Evolutionary conservation across 1,140 invertebrate species (phyloP).

Genomic region (Drosophila dunni): DNA sequence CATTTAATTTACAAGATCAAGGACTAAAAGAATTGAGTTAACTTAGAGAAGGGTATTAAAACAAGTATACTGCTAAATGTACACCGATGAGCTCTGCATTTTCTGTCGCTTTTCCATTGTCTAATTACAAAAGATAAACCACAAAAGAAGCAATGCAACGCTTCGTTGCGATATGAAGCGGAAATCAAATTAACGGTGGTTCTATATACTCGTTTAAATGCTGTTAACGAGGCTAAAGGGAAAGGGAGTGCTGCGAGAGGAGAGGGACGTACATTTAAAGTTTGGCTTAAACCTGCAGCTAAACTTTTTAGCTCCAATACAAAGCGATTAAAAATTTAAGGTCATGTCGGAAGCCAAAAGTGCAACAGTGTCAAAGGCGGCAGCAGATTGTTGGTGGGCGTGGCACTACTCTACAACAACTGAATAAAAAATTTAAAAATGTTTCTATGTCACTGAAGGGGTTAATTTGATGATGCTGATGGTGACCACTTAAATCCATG

Average conservation of each 20-base stretch:
- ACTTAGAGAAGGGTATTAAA: neutral
- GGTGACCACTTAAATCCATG: slow-evolving; percentile 16
- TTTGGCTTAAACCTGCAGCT: slow-evolving; percentile 44
- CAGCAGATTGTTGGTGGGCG: neutral
- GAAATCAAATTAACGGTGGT: slow-evolving; percentile 64
- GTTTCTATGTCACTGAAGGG: slow-evolving; percentile 29
- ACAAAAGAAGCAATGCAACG: slow-evolving; percentile 53
- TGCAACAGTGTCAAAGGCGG: slow-evolving; percentile 36
- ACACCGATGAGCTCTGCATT: slow-evolving; percentile 28
- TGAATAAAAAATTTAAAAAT: slow-evolving; percentile 31
- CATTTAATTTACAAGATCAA: too few species aligned
- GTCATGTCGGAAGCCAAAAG: slow-evolving; percentile 46
- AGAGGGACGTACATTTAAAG: slow-evolving; percentile 57
- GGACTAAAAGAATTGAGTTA: too few species aligned
- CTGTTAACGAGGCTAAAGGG: slow-evolving; percentile 33
- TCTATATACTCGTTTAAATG: slow-evolving; percentile 52
- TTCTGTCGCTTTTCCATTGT: slow-evolving; percentile 40
- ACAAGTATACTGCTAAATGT: neutral
- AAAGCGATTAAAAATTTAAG: slow-evolving; percentile 63
- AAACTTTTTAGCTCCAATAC: slow-evolving; percentile 64
- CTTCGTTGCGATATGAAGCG: slow-evolving; percentile 39
- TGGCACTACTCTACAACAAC: neutral
- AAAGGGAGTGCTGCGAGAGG: neutral
- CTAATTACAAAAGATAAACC: slow-evolving; percentile 71
- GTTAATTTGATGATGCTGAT: slow-evolving; percentile 9